Conservation (phyloP, 1,140 invertebrate species). For the Cyclina sinensis region DNA sequence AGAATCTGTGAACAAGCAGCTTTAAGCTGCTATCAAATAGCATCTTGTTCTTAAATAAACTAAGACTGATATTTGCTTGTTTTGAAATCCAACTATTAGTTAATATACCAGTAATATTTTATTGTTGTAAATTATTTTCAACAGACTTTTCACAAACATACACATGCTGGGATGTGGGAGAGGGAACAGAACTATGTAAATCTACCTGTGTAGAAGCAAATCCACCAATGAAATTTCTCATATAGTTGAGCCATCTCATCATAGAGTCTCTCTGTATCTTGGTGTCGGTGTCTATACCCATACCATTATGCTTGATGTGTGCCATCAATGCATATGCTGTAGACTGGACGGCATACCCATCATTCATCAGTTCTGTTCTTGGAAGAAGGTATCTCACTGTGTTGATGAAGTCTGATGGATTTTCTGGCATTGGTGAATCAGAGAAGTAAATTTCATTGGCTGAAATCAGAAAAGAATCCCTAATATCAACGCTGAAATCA, state of each 20-base stretch:
- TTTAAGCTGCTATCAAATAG: no score
- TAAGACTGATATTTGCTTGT: no score
- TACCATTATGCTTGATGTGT: slow-evolving; percentile 87
- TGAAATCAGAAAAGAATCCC: slow-evolving; percentile 74
- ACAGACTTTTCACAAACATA: no score
- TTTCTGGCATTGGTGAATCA: slow-evolving; percentile 80
- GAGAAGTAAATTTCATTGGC: slow-evolving; percentile 83
- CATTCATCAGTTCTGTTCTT: slow-evolving; percentile 92
- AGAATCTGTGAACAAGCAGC: no score
- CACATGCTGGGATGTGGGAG: no score
- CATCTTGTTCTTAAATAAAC: no score
- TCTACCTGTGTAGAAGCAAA: slow-evolving; percentile 96
- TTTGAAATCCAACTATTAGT: no score
- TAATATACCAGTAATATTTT: no score
- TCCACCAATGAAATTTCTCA: slow-evolving; percentile 96
- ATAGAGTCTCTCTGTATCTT: slow-evolving; percentile 88
- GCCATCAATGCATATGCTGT: slow-evolving; percentile 97
- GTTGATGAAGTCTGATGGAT: slow-evolving; percentile 80
- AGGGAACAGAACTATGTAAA: neutral
- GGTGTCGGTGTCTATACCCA: slow-evolving; percentile 58
- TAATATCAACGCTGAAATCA: no score
- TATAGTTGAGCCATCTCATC: slow-evolving; percentile 97
- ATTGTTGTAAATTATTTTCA: no score
- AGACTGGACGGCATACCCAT: slow-evolving; percentile 96
- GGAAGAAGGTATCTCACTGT: slow-evolving; percentile 95